Evolutionary conservation across 2,797 vertebrate species (phyloP).

Genomic region (Tamandua tetradactyla): DNA sequence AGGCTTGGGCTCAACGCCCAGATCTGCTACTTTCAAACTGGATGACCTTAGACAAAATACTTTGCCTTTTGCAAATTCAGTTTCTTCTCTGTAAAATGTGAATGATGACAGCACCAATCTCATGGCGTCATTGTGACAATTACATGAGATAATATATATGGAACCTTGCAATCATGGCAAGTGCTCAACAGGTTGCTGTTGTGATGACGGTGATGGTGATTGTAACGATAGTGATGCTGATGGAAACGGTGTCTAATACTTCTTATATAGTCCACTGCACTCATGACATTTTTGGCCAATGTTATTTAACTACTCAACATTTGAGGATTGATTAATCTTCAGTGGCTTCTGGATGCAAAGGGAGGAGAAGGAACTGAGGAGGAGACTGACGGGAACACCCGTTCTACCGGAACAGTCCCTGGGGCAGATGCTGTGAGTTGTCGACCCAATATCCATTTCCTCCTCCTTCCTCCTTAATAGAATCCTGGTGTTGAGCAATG

Average conservation of each 20-base stretch:
- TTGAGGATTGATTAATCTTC: background rate
- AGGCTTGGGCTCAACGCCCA: background rate
- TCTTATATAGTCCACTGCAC: background rate
- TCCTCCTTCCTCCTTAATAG: background rate
- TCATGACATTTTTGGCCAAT: background rate
- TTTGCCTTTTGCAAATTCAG: background rate
- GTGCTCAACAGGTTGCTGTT: rapidly evolving
- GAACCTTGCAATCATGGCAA: background rate
- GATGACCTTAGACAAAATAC: background rate
- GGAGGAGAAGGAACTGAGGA: background rate
- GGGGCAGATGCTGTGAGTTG: background rate
- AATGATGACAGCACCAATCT: no score
- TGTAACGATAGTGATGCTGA: no score
- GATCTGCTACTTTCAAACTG: background rate
- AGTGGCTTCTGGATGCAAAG: background rate
- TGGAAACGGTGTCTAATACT: rapidly evolving
- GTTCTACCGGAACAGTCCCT: rapidly evolving
- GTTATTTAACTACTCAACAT: background rate
- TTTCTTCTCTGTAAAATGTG: background rate
- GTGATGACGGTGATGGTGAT: background rate
- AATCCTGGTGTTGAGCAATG: background rate
- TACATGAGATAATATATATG: background rate
- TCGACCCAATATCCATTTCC: rapidly evolving
- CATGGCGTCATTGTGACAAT: rapidly evolving
- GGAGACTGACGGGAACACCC: no score